Evolutionary conservation across 2,797 vertebrate genomes (phyloP), one percentile per base, ranked within the genome.

Genomic region (Squalus acanthias): DNA sequence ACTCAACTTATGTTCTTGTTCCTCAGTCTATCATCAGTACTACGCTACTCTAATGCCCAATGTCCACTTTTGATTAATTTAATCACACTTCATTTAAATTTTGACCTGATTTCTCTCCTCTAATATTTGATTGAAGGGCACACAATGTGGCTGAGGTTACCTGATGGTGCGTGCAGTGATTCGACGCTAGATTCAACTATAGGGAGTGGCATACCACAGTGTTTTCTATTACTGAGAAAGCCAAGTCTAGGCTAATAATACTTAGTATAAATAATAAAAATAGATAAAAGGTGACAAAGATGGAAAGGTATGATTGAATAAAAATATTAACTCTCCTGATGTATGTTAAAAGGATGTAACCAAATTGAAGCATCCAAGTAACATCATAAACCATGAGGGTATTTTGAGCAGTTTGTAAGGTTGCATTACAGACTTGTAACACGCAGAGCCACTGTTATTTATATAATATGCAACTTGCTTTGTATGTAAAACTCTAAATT

Each of bases 1-100:
- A 70, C 50, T 33, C 69, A 95, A n/a, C 50, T 74, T 95, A 22
- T 26, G 88, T 22, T 94, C 50, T 74, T 72, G 22, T 53, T 60
- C 50, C n/a, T 92, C 50, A 65, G 89, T 92, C 76, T 33, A 9
- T 39, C 89, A 65, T 91, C 88, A 63, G 26, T 63, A 13, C 29
- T 17, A 74, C 33, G 50, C 13, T 74, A 2, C 70, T 76, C 22
- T 33, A 76, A 15, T 95, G 70, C 29, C 13, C 1, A 46, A 57
- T 76, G 7, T 57, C 94, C 26, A 33, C 50, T 57, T 10, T 57
- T 74, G 50, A 53, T 72, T 74, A 74, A 74, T 95, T 76, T 76
- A 76, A 95, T 76, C 29, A 76, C 46, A 76, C 50, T 74, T 76
- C 29, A 95, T 95, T 72, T 95, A 95, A 57, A 76, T 93, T 67